Evolutionary conservation across 2,113 vertebrate species (phyloP).

Genomic region (Physeter macrocephalus): DNA sequence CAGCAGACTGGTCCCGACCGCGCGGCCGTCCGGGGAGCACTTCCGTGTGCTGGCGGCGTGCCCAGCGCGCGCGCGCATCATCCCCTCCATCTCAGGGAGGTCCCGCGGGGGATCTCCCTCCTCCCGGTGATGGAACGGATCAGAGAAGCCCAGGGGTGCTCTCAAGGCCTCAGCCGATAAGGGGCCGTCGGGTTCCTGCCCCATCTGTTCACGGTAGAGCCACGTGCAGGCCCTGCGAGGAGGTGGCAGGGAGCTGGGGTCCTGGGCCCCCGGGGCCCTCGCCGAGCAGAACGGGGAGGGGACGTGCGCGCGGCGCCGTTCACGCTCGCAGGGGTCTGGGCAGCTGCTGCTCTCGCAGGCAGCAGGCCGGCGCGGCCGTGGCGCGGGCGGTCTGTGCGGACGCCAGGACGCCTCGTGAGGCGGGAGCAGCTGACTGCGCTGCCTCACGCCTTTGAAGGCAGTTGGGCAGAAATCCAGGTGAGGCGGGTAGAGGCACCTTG

Average conservation of each 20-base stretch:
- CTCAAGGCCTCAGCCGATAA: not conserved
- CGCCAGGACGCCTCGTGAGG: not conserved
- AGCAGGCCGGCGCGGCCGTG: fast-evolving
- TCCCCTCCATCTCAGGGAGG: not conserved
- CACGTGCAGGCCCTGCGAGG: too few species aligned
- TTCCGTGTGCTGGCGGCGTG: fast-evolving
- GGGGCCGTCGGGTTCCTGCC: not conserved
- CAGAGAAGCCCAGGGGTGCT: not conserved
- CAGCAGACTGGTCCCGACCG: fast-evolving
- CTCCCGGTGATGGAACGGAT: fast-evolving
- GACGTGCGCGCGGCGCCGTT: not conserved
- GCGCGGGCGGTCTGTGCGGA: fast-evolving
- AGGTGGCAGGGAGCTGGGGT: not conserved
- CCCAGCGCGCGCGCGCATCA: not conserved
- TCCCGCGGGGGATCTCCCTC: not conserved
- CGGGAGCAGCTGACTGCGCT: not conserved
- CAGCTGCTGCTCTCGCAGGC: not conserved
- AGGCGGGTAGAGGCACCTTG: not conserved
- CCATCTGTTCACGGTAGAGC: not conserved
- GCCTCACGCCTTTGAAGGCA: not conserved
- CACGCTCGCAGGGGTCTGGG: fast-evolving
- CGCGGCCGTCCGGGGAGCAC: fast-evolving
- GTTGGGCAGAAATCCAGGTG: not conserved
- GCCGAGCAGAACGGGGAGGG: not conserved
- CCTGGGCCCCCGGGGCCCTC: not conserved